Evolutionary conservation across 64 coral and sea anemone species (phyloP).

Genomic region (Montipora efflorescens): DNA sequence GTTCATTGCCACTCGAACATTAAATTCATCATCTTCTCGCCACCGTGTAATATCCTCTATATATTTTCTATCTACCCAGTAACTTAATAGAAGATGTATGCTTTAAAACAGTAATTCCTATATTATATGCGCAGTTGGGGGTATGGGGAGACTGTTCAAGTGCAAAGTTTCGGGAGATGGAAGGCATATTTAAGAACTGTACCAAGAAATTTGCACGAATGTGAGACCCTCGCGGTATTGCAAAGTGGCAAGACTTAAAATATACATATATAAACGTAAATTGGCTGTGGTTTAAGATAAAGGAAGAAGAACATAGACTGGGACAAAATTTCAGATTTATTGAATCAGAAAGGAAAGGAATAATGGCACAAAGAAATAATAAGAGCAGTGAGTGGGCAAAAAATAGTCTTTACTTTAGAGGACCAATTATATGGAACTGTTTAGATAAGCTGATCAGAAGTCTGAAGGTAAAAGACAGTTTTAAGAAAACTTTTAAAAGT

Average conservation of each 20-base stretch:
- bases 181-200: constrained; percentile 15
- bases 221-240: background rate
- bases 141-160: constrained; percentile 24
- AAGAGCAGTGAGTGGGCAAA: background rate
- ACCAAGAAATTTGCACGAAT: background rate
- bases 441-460: no score
- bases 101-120: background rate
- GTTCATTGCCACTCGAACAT: no score
- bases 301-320: constrained; percentile 21
- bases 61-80: background rate
- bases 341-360: constrained; percentile 33
- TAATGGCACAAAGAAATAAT: background rate
- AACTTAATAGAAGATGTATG: constrained; percentile 1
- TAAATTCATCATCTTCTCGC: no score
- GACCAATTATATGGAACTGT: no score
- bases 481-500: no score
- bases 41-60: no score
- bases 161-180: constrained; percentile 28
- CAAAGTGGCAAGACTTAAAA: background rate
- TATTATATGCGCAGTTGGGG: background rate
- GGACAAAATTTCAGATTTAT: constrained; percentile 10
- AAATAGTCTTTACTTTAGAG: background rate
- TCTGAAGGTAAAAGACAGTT: no score
- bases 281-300: constrained; percentile 7
- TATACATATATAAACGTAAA: no score